phyloP scores from a whole-genome alignment of 2,888 invertebrate species.

The Aromia moschata region DNA sequence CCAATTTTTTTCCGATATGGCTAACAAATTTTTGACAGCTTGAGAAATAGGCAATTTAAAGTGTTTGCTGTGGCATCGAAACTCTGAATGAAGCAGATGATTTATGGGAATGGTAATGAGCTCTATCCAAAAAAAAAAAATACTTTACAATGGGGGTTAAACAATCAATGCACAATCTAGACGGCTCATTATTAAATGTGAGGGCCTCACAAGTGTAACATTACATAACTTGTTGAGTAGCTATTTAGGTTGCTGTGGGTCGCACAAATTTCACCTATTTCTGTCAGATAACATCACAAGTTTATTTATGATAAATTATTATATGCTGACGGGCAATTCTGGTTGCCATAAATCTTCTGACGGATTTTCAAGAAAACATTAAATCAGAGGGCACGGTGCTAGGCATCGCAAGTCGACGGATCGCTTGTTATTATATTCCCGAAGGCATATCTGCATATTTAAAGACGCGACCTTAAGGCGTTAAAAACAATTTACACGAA shows the following conservation, averaged over 20 bases:
- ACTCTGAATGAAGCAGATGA: too few relatives aligned
- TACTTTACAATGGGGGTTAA: too few relatives aligned
- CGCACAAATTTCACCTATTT: background rate
- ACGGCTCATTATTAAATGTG: background rate
- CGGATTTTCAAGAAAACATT: background rate
- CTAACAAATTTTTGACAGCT: too few relatives aligned
- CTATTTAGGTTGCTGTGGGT: background rate
- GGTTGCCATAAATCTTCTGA: background rate
- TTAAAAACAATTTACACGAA: background rate
- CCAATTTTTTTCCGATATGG: too few relatives aligned
- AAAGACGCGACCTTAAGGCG: background rate
- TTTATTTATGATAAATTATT: background rate
- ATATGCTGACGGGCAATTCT: background rate
- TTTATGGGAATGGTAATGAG: too few relatives aligned
- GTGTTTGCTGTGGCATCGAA: too few relatives aligned
- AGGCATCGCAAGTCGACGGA: background rate
- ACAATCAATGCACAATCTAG: background rate
- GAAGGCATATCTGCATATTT: background rate
- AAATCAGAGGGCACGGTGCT: background rate
- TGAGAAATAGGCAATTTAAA: too few relatives aligned
- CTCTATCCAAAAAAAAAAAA: too few relatives aligned
- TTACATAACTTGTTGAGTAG: background rate
- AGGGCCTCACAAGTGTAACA: background rate
- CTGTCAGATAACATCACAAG: slow-evolving; percentile 1
- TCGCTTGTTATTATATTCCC: background rate